A percentile compares a stretch with the other conserved stretches of the same genome.
Conservation (phyloP, 2,888 invertebrate genomes). For the Limnephilus rhombicus region DNA sequence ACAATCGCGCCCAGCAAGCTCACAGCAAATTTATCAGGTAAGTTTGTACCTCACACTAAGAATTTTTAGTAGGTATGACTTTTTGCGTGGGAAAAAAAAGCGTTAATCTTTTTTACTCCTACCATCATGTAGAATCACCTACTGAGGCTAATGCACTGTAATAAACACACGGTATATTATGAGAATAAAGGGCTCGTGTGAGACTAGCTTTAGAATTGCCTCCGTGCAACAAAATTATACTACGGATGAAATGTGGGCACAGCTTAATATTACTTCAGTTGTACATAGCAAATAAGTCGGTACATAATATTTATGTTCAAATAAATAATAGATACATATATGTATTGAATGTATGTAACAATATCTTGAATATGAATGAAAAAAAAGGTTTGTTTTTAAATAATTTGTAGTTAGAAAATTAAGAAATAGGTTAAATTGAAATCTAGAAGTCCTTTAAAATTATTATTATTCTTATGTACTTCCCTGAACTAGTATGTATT, state of each 20-base stretch:
- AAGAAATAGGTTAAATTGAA: background rate
- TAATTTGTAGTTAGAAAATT: background rate
- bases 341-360: background rate
- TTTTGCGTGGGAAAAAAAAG: no score
- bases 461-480: background rate
- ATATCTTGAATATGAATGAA: background rate
- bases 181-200: background rate
- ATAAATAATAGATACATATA: background rate
- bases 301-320: constrained; percentile 1
- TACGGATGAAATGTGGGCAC: background rate
- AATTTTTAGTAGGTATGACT: no score
- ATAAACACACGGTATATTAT: no score
- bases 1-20: no score
- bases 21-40: no score
- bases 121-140: no score
- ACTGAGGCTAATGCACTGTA: no score
- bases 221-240: background rate
- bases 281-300: background rate
- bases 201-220: background rate
- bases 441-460: background rate
- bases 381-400: background rate
- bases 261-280: background rate
- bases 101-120: no score
- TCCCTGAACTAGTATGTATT: background rate
- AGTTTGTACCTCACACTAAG: no score